Evolutionary conservation across 1,140 invertebrate species (phyloP), one percentile per base, ranked within the genome.

Genomic region (Scaptomyza pallida): DNA sequence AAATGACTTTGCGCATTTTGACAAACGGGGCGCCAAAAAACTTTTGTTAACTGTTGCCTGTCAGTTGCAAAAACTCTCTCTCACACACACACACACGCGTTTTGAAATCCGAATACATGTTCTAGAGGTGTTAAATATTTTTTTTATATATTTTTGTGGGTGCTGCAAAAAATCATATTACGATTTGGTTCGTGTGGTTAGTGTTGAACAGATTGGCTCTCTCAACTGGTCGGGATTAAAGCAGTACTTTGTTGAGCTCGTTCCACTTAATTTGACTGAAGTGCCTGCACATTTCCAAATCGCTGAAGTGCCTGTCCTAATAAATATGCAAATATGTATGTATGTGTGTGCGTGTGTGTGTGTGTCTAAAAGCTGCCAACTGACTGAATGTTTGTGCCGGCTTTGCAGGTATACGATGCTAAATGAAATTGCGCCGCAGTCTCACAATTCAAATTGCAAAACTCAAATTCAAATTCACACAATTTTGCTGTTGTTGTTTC

Each of bases 1-100:
- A 56, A 78, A 67, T 86, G 60, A 83, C 52, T 75, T 44, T 73
- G 60, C 52, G 54, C 55, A 26, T 74, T 74, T 70, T 45, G 35
- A 63, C 64, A 76, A 30, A 69, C 26, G 63, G 47, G 80, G 72
- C 72, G 67, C 63, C 76, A 52, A 23, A 45, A 48, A 86, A 73
- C 51, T 75, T 82, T 73, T 67, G n/a, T 40, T n/a, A 16, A 40
- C 37, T 44, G 43, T 41, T 17, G 16, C 30, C 44, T 43, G 54
- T 47, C 68, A 70, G 63, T 17, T 65, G 64, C 64, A 80, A 52
- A 70, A 68, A 57, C 56, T 65, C 13, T 52, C 33, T 40, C 47
- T 65, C 13, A 56, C 33, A 44, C 47, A 23, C 17, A 61, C 35
- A 57, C 33, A 26, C 5, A 17, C 33, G 6, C 23, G 5, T 1